phyloP scores from a whole-genome alignment of 2,797 vertebrate genomes.

The Scarus forsteni region DNA sequence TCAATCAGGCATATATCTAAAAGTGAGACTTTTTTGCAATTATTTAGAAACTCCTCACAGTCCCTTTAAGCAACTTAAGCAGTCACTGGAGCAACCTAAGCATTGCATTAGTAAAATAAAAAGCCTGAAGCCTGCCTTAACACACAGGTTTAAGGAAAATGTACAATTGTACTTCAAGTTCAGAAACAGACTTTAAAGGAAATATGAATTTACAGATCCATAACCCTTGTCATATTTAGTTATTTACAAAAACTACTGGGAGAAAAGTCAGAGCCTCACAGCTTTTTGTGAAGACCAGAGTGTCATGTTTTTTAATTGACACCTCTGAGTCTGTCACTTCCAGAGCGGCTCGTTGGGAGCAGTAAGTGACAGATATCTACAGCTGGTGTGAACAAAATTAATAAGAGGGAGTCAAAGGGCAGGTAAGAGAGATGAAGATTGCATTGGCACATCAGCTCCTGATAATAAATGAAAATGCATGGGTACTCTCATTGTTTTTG shows the following conservation, averaged over 20 bases:
- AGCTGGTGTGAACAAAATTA: conserved; percentile 35
- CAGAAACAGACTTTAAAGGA: not conserved
- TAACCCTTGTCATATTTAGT: too few species aligned
- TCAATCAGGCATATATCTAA: too few species aligned
- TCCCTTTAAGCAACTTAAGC: not conserved
- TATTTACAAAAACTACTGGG: not conserved
- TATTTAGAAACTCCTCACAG: too few species aligned
- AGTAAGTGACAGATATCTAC: conserved; percentile 7
- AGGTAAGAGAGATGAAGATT: conserved; percentile 8
- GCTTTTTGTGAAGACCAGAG: not conserved
- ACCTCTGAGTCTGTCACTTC: not conserved
- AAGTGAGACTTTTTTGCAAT: too few species aligned
- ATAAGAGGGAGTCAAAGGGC: conserved; percentile 39
- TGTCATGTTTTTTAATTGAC: conserved; percentile 8
- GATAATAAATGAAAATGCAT: conserved; percentile 25
- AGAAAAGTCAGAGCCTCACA: not conserved
- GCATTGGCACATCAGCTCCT: conserved; percentile 14
- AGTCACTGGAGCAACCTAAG: not conserved
- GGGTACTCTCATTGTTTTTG: conserved; percentile 12
- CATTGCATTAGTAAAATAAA: not conserved
- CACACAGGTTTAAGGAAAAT: not conserved
- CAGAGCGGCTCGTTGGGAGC: not conserved
- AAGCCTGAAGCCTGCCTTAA: not conserved
- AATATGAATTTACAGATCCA: not conserved
- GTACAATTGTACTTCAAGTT: not conserved